Percentiles rank a stretch among this genome's conserved stretches.
Evolutionary conservation across 2,113 vertebrate genomes (phyloP).

Genomic region (Fregata magnificens): DNA sequence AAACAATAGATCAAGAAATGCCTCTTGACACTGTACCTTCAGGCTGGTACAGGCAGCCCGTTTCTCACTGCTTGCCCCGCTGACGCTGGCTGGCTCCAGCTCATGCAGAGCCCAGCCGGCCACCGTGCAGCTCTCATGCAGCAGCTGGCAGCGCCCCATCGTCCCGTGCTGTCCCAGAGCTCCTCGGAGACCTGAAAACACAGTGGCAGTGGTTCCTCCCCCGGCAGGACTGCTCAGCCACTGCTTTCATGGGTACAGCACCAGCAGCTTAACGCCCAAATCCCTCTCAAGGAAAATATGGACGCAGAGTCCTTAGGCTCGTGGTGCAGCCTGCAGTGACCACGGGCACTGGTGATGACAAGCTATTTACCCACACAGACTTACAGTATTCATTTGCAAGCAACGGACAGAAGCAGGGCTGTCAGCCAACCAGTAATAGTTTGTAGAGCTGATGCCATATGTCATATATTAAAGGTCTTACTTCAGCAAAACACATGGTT

Average conservation of each 20-base stretch:
- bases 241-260: not conserved
- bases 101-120: not conserved
- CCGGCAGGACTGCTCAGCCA: not conserved
- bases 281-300: not conserved
- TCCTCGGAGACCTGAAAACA: not conserved
- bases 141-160: not conserved
- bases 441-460: not conserved
- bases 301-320: not conserved
- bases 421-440: not conserved
- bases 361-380: not conserved
- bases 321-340: not conserved
- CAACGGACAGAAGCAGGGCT: not conserved
- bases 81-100: not conserved
- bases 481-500: not conserved
- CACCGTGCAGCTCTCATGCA: rapidly evolving
- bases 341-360: not conserved
- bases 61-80: not conserved
- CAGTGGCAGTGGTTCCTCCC: not conserved
- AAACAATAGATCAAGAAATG: not conserved
- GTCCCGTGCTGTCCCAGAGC: not conserved
- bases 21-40: not conserved
- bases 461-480: not conserved
- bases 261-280: not conserved
- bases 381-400: not conserved
- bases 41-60: not conserved